These are phyloP conservation scores for Parthenolecanium corni DNA, from an alignment of 2,888 invertebrate genomes.

Conservation along the genomic window DNA sequence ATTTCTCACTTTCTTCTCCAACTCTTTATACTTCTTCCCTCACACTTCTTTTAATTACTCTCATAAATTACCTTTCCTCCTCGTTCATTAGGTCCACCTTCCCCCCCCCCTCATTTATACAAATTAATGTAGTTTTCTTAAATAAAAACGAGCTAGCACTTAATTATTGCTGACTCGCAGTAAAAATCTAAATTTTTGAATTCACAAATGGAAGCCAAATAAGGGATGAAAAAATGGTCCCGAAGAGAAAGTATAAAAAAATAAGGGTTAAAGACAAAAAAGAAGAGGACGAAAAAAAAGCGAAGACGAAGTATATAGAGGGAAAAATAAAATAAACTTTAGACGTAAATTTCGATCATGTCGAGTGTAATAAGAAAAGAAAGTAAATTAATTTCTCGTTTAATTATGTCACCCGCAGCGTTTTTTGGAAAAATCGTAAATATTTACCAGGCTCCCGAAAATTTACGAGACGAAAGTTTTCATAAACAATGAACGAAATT, in stretches of 20 bases:
- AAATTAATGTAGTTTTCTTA: slow-evolving; percentile 17
- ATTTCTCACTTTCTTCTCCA: too few species aligned
- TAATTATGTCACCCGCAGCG: slow-evolving; percentile 15
- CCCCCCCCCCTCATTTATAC: slow-evolving; percentile 18
- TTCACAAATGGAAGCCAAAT: too few species aligned
- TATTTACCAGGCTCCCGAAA: slow-evolving; percentile 2
- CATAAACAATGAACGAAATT: too few species aligned
- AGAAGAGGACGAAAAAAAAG: too few species aligned
- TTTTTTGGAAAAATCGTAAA: slow-evolving; percentile 10
- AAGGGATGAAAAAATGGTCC: too few species aligned
- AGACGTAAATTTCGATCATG: slow-evolving; percentile 11
- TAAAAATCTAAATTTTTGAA: too few species aligned
- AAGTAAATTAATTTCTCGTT: slow-evolving; percentile 15
- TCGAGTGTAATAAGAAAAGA: slow-evolving; percentile 15
- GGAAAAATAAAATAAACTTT: slow-evolving; percentile 16
- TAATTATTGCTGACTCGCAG: neutral
- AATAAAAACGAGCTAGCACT: slow-evolving; percentile 2
- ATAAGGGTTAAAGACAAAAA: too few species aligned
- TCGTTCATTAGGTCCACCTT: slow-evolving; percentile 14
- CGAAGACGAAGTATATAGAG: neutral
- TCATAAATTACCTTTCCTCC: slow-evolving; percentile 8
- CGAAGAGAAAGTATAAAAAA: too few species aligned
- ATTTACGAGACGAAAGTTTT: too few species aligned
- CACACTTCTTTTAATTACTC: slow-evolving; percentile 15
- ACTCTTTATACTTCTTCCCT: neutral